phyloP scores from a whole-genome alignment of 1,140 invertebrate species.

The Andricus grossulariae region DNA sequence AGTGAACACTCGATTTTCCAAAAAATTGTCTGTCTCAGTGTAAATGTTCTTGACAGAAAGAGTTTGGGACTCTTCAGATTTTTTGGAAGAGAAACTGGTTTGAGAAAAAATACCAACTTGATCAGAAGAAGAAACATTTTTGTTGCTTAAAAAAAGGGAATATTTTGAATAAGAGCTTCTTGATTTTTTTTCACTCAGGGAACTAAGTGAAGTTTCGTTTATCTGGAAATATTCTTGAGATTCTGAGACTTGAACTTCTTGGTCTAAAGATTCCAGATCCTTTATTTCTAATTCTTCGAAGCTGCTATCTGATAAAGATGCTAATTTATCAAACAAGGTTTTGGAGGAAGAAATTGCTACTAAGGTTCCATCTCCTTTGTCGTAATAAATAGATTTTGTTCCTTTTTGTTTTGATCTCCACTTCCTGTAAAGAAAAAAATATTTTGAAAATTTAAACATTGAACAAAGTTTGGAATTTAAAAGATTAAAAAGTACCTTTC shows the following conservation, averaged over 20 bases:
- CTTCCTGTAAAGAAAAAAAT: neutral
- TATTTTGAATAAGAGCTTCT: neutral
- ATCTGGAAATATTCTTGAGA: neutral
- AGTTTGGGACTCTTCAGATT: constrained; percentile 23
- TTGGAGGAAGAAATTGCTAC: constrained; percentile 23
- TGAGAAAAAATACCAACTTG: neutral
- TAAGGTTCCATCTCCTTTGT: constrained; percentile 11
- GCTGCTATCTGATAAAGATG: constrained; percentile 30
- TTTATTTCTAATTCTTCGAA: neutral
- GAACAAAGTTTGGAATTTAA: neutral
- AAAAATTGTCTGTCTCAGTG: neutral
- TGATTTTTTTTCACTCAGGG: neutral
- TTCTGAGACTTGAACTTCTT: neutral
- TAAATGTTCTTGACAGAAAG: neutral
- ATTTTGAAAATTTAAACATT: neutral
- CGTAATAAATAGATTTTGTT: neutral
- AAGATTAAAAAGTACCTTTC: constrained; percentile 23
- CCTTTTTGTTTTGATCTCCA: neutral
- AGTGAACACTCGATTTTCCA: neutral
- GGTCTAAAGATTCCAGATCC: neutral
- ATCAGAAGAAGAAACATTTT: neutral
- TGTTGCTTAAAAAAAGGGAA: neutral
- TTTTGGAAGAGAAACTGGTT: neutral
- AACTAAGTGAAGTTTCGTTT: neutral
- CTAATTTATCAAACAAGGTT: constrained; percentile 41